These are phyloP conservation scores for Boleophthalmus pectinirostris DNA, from an alignment of 2,113 vertebrate species.

Conservation along the genomic window DNA sequence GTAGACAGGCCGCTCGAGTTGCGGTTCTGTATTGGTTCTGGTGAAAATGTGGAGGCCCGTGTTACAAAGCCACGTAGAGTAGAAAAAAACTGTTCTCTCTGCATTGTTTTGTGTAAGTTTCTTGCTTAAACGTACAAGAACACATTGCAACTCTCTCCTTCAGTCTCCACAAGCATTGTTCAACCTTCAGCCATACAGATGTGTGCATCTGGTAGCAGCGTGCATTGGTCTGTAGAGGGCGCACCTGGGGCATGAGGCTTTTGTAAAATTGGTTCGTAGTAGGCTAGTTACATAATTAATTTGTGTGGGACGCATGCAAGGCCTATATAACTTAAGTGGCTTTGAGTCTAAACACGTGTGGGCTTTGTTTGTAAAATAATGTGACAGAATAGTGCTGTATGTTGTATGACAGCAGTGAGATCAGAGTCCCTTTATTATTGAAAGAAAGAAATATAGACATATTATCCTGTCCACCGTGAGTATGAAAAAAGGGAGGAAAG, in stretches of 20 bases:
- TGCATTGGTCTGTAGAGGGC: conserved; percentile 53
- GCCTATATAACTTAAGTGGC: neutral
- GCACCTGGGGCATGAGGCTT: conserved; percentile 27
- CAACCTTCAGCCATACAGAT: conserved; percentile 65
- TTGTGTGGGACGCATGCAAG: neutral
- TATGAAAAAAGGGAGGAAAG: too few relatives aligned
- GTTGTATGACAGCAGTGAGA: neutral
- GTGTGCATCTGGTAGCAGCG: conserved; percentile 72
- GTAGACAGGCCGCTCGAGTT: too few relatives aligned
- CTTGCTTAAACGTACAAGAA: neutral
- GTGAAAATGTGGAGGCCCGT: neutral
- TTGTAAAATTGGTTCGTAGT: conserved; percentile 42
- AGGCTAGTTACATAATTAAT: neutral
- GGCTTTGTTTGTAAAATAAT: neutral
- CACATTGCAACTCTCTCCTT: neutral
- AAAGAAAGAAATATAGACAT: neutral
- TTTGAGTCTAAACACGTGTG: neutral
- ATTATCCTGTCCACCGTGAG: neutral
- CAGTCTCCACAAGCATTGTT: conserved; percentile 7
- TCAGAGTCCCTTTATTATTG: neutral
- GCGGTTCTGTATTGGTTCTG: conserved; percentile 10
- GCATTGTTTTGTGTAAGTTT: neutral
- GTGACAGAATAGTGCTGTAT: neutral
- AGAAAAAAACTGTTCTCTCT: neutral
- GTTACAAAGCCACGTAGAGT: neutral